Conservation (phyloP, 2,113 vertebrate species). For the Vidua macroura region DNA sequence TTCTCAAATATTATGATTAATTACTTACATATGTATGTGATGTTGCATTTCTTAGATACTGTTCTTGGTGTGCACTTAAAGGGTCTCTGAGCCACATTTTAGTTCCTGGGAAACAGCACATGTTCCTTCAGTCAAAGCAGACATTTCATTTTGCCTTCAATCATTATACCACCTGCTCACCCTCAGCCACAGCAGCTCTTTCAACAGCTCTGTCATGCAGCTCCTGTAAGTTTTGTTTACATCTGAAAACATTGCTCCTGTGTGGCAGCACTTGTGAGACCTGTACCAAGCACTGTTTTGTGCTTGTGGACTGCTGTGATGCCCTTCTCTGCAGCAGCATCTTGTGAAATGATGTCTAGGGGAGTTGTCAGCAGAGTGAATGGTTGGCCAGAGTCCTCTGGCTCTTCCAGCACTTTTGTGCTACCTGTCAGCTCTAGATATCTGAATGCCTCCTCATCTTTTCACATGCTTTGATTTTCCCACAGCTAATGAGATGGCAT, state of each 20-base stretch:
- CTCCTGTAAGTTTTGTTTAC: not conserved
- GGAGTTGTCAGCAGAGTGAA: not conserved
- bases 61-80: not conserved
- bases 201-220: not conserved
- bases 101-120: not conserved
- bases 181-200: not conserved
- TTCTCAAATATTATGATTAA: not conserved
- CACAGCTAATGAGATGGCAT: not conserved
- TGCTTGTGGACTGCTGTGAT: not conserved
- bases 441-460: not conserved
- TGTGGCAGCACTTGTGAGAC: not conserved
- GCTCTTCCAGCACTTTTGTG: not conserved
- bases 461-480: not conserved
- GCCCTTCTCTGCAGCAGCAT: not conserved
- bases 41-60: not conserved
- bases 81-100: not conserved
- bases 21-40: constrained; percentile 12
- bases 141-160: not conserved
- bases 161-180: constrained; percentile 13
- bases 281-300: not conserved
- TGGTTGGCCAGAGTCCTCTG: not conserved
- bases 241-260: not conserved
- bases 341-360: not conserved
- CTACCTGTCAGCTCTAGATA: constrained; percentile 2
- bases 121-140: not conserved